These are phyloP conservation scores for Ivindomyrus marchei DNA, from an alignment of 2,113 vertebrate species.

Conservation along the genomic window DNA sequence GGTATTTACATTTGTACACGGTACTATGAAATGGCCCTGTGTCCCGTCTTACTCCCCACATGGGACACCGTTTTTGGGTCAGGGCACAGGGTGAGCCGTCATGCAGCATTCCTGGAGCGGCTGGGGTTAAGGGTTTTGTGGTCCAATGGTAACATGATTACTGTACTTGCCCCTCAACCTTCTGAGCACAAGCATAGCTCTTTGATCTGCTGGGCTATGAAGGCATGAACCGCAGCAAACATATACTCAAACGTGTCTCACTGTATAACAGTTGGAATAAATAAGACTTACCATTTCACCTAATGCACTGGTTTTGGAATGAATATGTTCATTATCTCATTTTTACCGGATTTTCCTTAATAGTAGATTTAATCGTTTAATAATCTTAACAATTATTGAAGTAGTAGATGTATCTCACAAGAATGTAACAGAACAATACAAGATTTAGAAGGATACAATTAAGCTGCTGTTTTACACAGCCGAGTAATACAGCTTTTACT, in stretches of 20 bases:
- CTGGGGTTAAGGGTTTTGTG: not conserved
- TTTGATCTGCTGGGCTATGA: not conserved
- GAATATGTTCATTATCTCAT: not conserved
- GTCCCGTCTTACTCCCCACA: not conserved
- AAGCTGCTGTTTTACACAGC: not conserved
- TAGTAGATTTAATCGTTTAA: not conserved
- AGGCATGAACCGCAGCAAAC: not conserved
- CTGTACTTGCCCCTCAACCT: not conserved
- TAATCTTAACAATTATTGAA: not conserved
- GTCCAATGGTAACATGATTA: not conserved
- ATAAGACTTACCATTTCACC: not conserved
- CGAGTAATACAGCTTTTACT: not conserved
- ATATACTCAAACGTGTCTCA: not conserved
- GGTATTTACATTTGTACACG: not conserved
- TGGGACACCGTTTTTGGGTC: not conserved
- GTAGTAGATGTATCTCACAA: not conserved
- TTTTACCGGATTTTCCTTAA: not conserved
- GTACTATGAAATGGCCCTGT: not conserved
- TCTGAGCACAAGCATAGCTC: not conserved
- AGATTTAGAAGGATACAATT: not conserved
- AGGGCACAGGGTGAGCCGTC: not conserved
- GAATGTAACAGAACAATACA: not conserved
- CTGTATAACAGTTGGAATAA: not conserved
- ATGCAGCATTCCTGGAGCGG: not conserved
- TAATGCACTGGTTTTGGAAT: not conserved